Base-by-base conservation (phyloP, 2,888 invertebrate species). In the Stenodema calcarata region DNA sequence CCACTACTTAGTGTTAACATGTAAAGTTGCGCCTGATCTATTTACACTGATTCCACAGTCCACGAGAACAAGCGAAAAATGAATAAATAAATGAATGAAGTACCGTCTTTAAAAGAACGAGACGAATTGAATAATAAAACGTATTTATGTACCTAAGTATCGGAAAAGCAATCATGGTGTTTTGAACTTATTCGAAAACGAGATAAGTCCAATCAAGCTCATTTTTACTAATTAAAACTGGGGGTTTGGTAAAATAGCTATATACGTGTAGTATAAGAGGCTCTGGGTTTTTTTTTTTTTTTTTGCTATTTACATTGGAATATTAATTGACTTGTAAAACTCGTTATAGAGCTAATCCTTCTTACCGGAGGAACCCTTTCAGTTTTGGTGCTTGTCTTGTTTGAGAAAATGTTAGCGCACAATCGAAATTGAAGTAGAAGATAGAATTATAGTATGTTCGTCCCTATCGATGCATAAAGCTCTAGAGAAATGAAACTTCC, bases 41-140 rank as follows among this genome's bases (percentile, higher is more conserved):
- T 28, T 87, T 87, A 80, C 87, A 87, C 87, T 87, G 85, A 87
- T 85, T 81, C 75, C 81, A 86, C 85, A 75, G 87, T 85, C 79
- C 62, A 62, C 62, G 23, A 62, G 9, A 18, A 12, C 23, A 23
- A 47, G 47, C 47, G 47, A 12, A 12, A 4, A 47, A 47, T 7
- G 12, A 47, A 47, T 47, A 14, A 47, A n/a, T n/a, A n/a, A n/a
- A n/a, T n/a, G n/a, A n/a, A n/a, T n/a, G 47, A 18, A 18, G 62
- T 23, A 23, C 23, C 62, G 62, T 62, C 1, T 62, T 62, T 6
- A 7, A 16, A n/a, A 50, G n/a, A 50, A n/a, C 50, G n/a, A 50
- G 50, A 50, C 16, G n/a, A 16, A 50, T 47, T 47, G 12, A 47
- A 47, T n/a, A 44, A 44, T 6, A 44, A 44, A 44, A 6, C 16